Conservation (phyloP, 2,113 vertebrate genomes). For the Hemibagrus wyckioides region DNA sequence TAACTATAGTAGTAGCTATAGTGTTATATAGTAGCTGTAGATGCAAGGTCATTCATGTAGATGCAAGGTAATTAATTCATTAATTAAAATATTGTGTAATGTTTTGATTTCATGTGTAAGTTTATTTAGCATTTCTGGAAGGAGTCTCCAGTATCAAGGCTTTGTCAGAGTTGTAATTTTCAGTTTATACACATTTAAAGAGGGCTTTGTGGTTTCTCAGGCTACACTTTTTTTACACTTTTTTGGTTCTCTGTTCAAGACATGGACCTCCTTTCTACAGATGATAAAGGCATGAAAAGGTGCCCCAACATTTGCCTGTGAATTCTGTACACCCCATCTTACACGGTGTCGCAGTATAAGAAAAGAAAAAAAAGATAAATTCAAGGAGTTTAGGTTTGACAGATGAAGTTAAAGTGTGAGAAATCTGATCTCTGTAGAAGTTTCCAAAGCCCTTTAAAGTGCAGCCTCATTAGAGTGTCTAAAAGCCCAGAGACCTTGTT, state of each 20-base stretch:
- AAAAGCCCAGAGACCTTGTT: conserved; percentile 47
- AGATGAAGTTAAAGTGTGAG: background rate
- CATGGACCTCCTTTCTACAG: background rate
- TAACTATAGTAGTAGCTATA: too few species aligned
- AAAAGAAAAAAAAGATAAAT: background rate
- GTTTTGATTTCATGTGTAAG: background rate
- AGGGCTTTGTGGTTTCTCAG: background rate
- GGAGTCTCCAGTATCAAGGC: background rate
- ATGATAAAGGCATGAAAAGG: background rate
- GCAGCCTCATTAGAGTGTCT: conserved; percentile 42
- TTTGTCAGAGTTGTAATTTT: background rate
- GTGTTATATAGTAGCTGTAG: background rate
- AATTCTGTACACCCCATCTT: background rate
- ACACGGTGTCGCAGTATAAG: background rate
- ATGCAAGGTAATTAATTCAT: too few species aligned
- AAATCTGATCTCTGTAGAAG: conserved; percentile 29
- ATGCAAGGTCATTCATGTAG: background rate
- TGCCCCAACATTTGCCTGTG: background rate
- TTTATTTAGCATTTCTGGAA: background rate
- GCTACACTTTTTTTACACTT: background rate
- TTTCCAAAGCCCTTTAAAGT: conserved; percentile 36
- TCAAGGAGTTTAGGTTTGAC: conserved; percentile 26
- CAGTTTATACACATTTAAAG: background rate
- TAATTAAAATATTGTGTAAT: background rate
- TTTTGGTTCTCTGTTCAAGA: background rate